phyloP scores from a whole-genome alignment of 2,113 vertebrate genomes.

The Noturus placidus region DNA sequence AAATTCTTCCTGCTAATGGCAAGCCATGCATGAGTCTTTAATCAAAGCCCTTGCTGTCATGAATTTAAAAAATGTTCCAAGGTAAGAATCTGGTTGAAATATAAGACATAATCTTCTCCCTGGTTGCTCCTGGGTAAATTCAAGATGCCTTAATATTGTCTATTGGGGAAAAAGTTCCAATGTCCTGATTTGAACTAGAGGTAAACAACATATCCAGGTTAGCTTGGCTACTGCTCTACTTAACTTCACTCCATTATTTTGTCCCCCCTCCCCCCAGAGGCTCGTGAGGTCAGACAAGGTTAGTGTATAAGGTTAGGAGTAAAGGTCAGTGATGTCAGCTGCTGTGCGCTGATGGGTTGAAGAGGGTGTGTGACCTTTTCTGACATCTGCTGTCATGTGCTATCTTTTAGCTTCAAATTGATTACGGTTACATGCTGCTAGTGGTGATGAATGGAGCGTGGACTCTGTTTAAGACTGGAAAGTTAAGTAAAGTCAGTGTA shows the following conservation, averaged over 20 bases:
- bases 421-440: neutral
- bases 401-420: slow-evolving; percentile 12
- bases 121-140: neutral
- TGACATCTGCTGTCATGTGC: neutral
- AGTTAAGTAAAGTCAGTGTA: neutral
- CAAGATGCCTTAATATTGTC: neutral
- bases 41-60: slow-evolving; percentile 10
- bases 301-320: no score
- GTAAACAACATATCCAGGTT: neutral
- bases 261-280: neutral
- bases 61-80: neutral
- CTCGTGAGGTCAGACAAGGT: slow-evolving; percentile 57
- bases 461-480: neutral
- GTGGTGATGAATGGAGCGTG: slow-evolving; percentile 32
- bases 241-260: slow-evolving; percentile 36
- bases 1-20: neutral
- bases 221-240: slow-evolving; percentile 12
- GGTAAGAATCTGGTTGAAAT: neutral
- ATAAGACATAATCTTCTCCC: neutral
- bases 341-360: slow-evolving; percentile 23
- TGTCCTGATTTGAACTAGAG: neutral
- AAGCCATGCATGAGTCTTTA: slow-evolving; percentile 15
- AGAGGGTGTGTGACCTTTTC: slow-evolving; percentile 24
- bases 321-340: slow-evolving; percentile 62
- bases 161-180: neutral